phyloP scores from a whole-genome alignment of 37 sponge, comb jelly and placozoan species.

The Ianthella basta region DNA sequence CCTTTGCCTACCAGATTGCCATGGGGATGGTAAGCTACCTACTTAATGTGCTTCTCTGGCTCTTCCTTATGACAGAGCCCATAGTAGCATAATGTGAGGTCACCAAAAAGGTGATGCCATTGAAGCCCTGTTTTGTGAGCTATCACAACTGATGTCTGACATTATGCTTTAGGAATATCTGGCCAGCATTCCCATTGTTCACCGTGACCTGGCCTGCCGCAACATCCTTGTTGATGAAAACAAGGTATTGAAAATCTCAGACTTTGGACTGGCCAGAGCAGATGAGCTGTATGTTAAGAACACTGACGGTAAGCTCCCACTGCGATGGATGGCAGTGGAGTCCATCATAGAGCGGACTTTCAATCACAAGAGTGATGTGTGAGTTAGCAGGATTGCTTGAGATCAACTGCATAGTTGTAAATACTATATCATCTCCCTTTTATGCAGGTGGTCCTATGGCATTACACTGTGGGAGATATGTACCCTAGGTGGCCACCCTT shows the following conservation, averaged over 20 bases:
- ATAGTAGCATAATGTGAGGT: no score
- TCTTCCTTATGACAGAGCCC: no score
- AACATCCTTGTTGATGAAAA: conserved; percentile 43
- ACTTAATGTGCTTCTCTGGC: no score
- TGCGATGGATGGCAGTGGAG: conserved; percentile 86
- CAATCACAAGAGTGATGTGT: conserved; percentile 82
- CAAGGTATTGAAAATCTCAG: conserved; percentile 68
- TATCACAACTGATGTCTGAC: neutral
- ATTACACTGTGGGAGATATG: conserved; percentile 74
- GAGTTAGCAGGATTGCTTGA: no score
- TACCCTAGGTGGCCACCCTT: conserved; percentile 52
- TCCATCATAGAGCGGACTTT: conserved; percentile 58
- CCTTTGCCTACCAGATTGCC: conserved; percentile 30
- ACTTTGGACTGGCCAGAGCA: conserved; percentile 76
- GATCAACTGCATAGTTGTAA: no score
- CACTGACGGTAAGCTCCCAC: conserved; percentile 66
- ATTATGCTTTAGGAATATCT: conserved; percentile 13
- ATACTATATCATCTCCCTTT: no score
- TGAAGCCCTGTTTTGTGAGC: no score
- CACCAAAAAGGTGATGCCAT: no score
- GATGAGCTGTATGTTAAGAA: conserved; percentile 38
- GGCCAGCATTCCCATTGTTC: conserved; percentile 29
- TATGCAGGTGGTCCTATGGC: conserved; percentile 74
- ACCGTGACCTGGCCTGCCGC: conserved; percentile 29
- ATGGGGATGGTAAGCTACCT: conserved; percentile 27